Evolutionary conservation across 92 coral and sea anemone species (phyloP).

Genomic region (Epizoanthus rinbou): DNA sequence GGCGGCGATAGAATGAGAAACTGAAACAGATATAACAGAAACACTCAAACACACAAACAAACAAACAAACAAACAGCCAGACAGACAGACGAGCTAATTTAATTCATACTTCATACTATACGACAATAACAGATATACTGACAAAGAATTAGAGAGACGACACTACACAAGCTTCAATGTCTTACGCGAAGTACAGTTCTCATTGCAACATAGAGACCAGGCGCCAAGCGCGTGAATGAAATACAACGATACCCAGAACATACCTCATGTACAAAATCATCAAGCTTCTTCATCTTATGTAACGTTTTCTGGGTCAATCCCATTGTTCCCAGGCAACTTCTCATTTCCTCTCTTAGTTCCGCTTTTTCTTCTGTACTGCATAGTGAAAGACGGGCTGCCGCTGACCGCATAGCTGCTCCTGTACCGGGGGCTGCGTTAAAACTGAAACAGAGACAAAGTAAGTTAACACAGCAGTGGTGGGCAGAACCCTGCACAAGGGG

Average conservation of each 20-base stretch:
- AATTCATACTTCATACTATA: too few relatives aligned
- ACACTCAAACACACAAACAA: too few relatives aligned
- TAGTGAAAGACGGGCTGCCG: slow-evolving; percentile 81
- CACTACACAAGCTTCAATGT: too few relatives aligned
- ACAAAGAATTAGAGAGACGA: too few relatives aligned
- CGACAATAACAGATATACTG: too few relatives aligned
- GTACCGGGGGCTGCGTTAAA: slow-evolving; percentile 90
- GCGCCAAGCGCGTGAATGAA: too few relatives aligned
- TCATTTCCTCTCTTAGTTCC: slow-evolving; percentile 71
- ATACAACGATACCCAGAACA: background rate
- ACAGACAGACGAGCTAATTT: too few relatives aligned
- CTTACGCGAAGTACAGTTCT: too few relatives aligned
- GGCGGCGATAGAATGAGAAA: too few relatives aligned
- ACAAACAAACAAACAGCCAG: too few relatives aligned
- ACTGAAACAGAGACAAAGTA: slow-evolving; percentile 40
- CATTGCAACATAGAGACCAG: too few relatives aligned
- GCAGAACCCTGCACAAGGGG: background rate
- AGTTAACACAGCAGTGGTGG: background rate
- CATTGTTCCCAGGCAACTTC: slow-evolving; percentile 71
- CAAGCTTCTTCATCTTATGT: slow-evolving; percentile 81
- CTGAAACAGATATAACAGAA: too few relatives aligned
- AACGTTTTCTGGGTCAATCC: slow-evolving; percentile 84
- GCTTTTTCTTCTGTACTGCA: slow-evolving; percentile 61
- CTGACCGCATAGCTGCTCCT: slow-evolving; percentile 97
- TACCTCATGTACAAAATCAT: slow-evolving; percentile 81